A percentile compares a stretch with the other conserved stretches of the same genome.
Conservation (phyloP, 2,797 vertebrate species). For the Phyllotis vaccarum region DNA sequence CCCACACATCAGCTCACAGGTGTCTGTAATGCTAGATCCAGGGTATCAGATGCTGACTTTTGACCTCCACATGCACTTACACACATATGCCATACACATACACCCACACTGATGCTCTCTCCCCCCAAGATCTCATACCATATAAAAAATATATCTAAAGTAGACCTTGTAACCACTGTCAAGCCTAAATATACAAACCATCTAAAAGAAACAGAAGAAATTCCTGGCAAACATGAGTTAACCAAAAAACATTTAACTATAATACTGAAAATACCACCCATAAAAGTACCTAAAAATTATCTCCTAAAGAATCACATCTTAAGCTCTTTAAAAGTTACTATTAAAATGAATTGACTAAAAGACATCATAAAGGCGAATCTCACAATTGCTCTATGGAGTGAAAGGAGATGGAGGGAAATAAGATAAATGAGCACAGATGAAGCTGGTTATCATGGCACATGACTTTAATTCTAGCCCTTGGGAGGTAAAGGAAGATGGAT, state of each 20-base stretch:
- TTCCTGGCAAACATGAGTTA: not conserved
- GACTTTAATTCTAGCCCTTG: not conserved
- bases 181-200: not conserved
- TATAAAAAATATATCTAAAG: constrained; percentile 28
- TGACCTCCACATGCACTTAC: not conserved
- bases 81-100: not conserved
- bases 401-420: not conserved
- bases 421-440: not conserved
- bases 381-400: not conserved
- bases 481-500: not conserved
- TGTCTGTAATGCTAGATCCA: not conserved
- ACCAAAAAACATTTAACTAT: not conserved
- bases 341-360: not conserved
- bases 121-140: no score
- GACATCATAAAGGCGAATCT: not conserved
- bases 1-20: no score
- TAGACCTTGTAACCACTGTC: not conserved
- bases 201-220: not conserved
- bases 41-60: not conserved
- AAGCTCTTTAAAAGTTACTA: not conserved
- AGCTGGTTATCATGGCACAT: not conserved
- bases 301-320: not conserved
- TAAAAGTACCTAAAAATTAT: constrained; percentile 9
- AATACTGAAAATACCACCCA: not conserved
- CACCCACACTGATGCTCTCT: not conserved